Evolutionary conservation across 2,113 vertebrate genomes (phyloP), one percentile per base, ranked within the genome.

Genomic region (Indicator maculatus): DNA sequence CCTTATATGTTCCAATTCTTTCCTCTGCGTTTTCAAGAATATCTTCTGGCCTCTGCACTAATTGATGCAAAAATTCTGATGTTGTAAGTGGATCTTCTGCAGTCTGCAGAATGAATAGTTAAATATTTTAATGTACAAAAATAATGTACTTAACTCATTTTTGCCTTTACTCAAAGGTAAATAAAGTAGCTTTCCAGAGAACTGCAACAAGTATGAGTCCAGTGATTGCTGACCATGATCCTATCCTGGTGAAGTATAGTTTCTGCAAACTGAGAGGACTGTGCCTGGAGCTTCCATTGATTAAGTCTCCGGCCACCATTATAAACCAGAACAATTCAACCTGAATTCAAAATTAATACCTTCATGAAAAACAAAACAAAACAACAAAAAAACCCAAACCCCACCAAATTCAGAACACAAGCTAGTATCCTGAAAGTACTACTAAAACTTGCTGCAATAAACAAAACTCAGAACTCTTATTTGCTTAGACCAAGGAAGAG

Each of bases 21-120:
- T 65, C 50, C 31, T 97, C 75, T 20, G 96, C 76, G 71, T 98
- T 99, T 95, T 97, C 96, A 60, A 97, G 78, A 60, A 97, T 90
- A 95, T 99, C 98, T 83, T 99, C 98, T 72, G 98, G 98, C 70
- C 96, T 96, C 91, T 98, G 98, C 41, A 99, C 98, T 74, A 99
- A 86, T 5, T 98, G 96, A 77, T 97, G 81, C 79, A 97, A 90
- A 85, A 95, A 58, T 58, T 98, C 96, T 70, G 94, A 93, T 59
- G 83, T 66, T 53, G 19, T 59, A 72, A 5, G 55, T 91, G 93
- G 83, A 96, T 95, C 93, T 41, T 95, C 71, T 63, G 76, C 56
- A 41, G 66, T 53, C 98, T 98, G 95, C 50, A 72, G 61, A 59
- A 82, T 24, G 39, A 90, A 55, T 71, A 96, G 41, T 76, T 50